Conservation (phyloP, 1,140 invertebrate genomes). For the Orius insidiosus region DNA sequence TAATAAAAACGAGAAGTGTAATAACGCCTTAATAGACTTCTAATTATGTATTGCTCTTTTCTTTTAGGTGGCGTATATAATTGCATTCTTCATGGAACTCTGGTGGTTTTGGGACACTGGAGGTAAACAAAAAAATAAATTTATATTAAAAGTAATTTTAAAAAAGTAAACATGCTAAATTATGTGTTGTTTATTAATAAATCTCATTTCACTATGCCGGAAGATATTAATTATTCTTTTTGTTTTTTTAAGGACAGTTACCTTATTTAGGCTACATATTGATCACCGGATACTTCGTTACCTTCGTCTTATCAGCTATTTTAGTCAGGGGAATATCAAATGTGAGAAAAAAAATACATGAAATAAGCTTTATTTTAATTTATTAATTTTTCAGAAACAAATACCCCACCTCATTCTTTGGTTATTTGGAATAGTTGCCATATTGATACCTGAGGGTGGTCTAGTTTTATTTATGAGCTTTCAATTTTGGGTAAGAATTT, state of each 20-base stretch:
- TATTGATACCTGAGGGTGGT: slow-evolving; percentile 28
- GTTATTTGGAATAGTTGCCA: slow-evolving; percentile 25
- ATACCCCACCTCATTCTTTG: slow-evolving; percentile 25
- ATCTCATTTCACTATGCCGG: too few relatives aligned
- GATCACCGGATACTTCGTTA: slow-evolving; percentile 24
- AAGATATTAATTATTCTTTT: neutral
- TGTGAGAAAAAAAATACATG: slow-evolving; percentile 20
- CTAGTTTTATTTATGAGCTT: slow-evolving; percentile 28
- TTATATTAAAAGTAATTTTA: neutral
- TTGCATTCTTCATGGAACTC: slow-evolving; percentile 20
- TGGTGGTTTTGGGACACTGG: slow-evolving; percentile 20
- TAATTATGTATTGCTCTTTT: too few relatives aligned
- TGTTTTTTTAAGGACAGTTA: slow-evolving; percentile 15
- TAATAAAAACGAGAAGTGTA: too few relatives aligned
- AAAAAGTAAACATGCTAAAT: too few relatives aligned
- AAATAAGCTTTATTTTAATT: neutral
- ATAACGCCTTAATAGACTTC: too few relatives aligned
- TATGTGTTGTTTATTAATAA: too few relatives aligned
- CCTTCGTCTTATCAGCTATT: slow-evolving; percentile 23
- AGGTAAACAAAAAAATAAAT: slow-evolving; percentile 14
- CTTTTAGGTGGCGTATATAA: slow-evolving; percentile 20
- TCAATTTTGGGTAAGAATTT: slow-evolving; percentile 26
- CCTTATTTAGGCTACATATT: slow-evolving; percentile 24
- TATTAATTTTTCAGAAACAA: slow-evolving; percentile 22
- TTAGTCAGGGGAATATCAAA: slow-evolving; percentile 25